phyloP scores from a whole-genome alignment of 2,888 invertebrate species.

The Athalia circularis region DNA sequence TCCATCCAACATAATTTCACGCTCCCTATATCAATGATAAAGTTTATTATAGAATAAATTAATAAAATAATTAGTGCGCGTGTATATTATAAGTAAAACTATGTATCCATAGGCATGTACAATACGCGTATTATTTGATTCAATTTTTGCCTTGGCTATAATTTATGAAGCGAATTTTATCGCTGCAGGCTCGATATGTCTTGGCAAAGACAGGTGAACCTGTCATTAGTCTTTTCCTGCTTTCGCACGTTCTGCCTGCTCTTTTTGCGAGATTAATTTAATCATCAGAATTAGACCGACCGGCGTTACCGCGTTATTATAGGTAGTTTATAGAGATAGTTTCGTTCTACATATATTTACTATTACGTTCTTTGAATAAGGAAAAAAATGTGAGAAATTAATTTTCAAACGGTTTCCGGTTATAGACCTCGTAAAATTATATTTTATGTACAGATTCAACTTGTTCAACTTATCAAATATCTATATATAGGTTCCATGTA shows the following conservation, averaged over 20 bases:
- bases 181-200: not conserved
- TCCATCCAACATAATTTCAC: constrained; percentile 92
- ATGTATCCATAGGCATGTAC: not conserved
- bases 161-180: constrained; percentile 8
- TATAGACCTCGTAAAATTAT: no score
- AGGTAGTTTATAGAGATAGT: not conserved
- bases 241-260: not conserved
- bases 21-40: constrained; percentile 74
- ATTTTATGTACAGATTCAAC: not conserved
- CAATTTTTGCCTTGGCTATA: not conserved
- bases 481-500: not conserved
- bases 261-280: not conserved
- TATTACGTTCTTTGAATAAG: no score
- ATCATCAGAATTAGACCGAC: not conserved
- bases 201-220: constrained; percentile 5
- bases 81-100: not conserved
- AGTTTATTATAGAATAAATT: not conserved
- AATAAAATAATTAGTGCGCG: not conserved
- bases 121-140: not conserved
- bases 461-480: not conserved
- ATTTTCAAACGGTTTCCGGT: no score
- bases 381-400: no score
- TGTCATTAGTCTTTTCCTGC: not conserved
- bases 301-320: no score
- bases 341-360: not conserved